Conservation (phyloP, 1,140 invertebrate species). For the Bombus turneri region DNA sequence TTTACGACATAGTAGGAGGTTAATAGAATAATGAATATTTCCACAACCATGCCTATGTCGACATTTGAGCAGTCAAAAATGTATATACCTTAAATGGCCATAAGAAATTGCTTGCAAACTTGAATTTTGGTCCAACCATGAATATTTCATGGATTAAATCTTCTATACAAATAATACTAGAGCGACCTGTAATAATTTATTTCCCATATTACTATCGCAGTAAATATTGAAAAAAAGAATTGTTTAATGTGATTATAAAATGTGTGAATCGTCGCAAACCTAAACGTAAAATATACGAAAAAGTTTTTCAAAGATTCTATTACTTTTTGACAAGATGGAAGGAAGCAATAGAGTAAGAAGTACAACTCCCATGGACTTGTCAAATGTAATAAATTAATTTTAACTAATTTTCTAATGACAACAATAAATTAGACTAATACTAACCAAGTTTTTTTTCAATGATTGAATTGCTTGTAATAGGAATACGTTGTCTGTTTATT, state of each 20-base stretch:
- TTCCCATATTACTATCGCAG: constrained; percentile 8
- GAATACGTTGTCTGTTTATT: constrained; percentile 92
- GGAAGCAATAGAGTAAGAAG: constrained; percentile 55
- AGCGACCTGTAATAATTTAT: constrained; percentile 82
- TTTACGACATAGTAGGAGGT: constrained; percentile 77
- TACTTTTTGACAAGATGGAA: constrained; percentile 79
- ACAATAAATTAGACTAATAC: constrained; percentile 65
- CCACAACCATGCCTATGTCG: constrained; percentile 78
- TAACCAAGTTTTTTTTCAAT: constrained; percentile 95
- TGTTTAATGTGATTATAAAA: constrained; percentile 20
- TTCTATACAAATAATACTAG: constrained; percentile 97
- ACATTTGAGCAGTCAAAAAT: background rate
- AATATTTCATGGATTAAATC: constrained; percentile 99
- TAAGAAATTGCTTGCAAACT: constrained; percentile 98
- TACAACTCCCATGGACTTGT: constrained; percentile 75
- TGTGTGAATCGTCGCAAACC: constrained; percentile 54
- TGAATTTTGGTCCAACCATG: constrained; percentile 96
- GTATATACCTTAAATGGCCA: constrained; percentile 96
- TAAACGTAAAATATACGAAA: constrained; percentile 39
- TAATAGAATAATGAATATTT: constrained; percentile 60
- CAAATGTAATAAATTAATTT: constrained; percentile 44
- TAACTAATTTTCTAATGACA: background rate
- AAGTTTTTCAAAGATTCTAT: constrained; percentile 54
- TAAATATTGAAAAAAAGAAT: background rate
- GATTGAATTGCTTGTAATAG: constrained; percentile 96